phyloP scores from a whole-genome alignment of 2,797 vertebrate genomes.

The Allobates femoralis region DNA sequence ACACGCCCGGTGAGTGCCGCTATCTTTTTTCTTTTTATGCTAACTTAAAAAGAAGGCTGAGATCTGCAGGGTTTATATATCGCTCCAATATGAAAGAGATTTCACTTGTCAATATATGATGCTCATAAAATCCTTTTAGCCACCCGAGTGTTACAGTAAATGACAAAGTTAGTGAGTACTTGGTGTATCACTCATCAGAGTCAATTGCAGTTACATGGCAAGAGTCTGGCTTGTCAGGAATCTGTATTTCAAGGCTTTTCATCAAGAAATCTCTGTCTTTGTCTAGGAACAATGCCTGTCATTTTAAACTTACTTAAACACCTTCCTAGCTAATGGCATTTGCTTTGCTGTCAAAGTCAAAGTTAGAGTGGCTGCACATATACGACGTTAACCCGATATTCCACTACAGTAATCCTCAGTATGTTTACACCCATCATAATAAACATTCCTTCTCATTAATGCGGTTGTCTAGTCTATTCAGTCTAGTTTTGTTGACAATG shows the following conservation, averaged over 20 bases:
- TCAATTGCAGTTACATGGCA: conserved; percentile 35
- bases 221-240: conserved; percentile 32
- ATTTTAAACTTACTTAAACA: conserved; percentile 1
- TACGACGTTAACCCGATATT: neutral
- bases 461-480: no score
- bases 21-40: no score
- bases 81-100: conserved; percentile 64
- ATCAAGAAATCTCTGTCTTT: conserved; percentile 13
- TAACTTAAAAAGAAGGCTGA: conserved; percentile 67
- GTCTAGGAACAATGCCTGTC: conserved; percentile 4
- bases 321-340: conserved; percentile 22
- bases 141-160: conserved; percentile 52
- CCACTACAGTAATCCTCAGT: neutral
- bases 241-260: conserved; percentile 12
- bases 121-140: conserved; percentile 68
- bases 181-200: neutral
- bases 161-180: conserved; percentile 39
- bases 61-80: conserved; percentile 65
- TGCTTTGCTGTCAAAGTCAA: neutral
- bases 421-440: neutral
- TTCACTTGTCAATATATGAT: conserved; percentile 68
- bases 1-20: no score
- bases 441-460: neutral
- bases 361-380: neutral
- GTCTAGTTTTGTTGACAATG: neutral